Evolutionary conservation across 1,140 invertebrate species (phyloP), one percentile per base, ranked within the genome.

Genomic region (Eupristina koningsbergeri): DNA sequence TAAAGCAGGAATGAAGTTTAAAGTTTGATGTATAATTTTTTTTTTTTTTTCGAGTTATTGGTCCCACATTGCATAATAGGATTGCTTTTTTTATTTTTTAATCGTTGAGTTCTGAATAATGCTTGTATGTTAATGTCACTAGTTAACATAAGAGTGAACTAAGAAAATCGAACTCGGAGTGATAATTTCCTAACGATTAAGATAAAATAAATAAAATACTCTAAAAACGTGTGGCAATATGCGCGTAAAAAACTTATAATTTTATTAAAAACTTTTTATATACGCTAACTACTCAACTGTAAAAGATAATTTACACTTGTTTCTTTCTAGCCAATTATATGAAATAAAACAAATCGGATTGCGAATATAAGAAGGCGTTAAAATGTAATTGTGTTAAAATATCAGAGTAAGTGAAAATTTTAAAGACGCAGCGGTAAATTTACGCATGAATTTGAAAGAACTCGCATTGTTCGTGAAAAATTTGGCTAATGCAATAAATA

Each of bases 201-300:
- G 76, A 85, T 81, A 86, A 79, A 87, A 86, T 87, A 86, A 86
- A 87, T 87, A 86, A 86, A 85, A 86, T 86, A 85, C 76, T 85
- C 83, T 87, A 86, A 83, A 86, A 84, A 85, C 83, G 77, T 81
- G 39, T 82, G 77, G 81, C 79, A 82, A 84, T 85, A 73, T 73
- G n/a, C 81, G 71, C 82, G 77, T 83, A 84, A 82, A 82, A 85
- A 79, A 84, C 78, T 82, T 85, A 81, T 67, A 87, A 76, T 85
- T 85, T 85, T 71, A 85, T 87, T 82, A 80, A 84, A 83, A 83
- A 63, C 79, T 84, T 84, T 78, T 45, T 77, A 76, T 84, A 80
- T 79, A 79, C 61, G 77, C 86, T 78, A 86, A 84, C 84, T 85
- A 85, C 41, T 83, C 80, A 86, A 74, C 80, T 83, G 83, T 85